Percentiles rank a stretch among this genome's conserved stretches.
These are phyloP conservation scores for Spilarctia lutea DNA, from an alignment of 2,888 invertebrate species.

Conservation along the genomic window DNA sequence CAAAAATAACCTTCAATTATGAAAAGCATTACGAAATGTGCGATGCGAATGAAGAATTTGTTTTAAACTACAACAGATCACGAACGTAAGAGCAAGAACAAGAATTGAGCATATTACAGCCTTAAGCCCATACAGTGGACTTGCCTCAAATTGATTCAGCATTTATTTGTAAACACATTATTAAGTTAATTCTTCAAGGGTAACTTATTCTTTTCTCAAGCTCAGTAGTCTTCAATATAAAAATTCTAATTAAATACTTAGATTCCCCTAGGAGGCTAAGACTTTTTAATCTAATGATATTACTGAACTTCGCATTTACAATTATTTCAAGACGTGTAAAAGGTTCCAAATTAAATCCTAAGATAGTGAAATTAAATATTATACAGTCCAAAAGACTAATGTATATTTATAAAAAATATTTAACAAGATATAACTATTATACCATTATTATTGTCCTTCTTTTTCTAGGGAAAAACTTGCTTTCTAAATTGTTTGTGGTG, in stretches of 20 bases:
- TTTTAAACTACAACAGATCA: not conserved
- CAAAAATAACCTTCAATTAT: not conserved
- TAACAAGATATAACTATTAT: too few species aligned
- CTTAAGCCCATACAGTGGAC: not conserved
- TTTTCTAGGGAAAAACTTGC: too few species aligned
- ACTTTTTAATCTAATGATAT: not conserved
- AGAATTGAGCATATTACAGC: not conserved
- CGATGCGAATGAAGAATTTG: not conserved
- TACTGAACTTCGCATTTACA: not conserved
- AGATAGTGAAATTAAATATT: not conserved
- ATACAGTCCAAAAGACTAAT: not conserved
- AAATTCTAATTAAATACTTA: not conserved
- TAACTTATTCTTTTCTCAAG: not conserved
- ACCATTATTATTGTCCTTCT: too few species aligned
- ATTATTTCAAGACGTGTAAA: not conserved
- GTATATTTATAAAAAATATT: too few species aligned
- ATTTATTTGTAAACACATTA: not conserved
- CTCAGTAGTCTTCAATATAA: not conserved
- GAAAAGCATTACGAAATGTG: not conserved
- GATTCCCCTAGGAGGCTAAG: not conserved
- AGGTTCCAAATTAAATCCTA: not conserved
- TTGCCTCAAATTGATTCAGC: not conserved
- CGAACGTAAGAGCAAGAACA: fast-evolving
- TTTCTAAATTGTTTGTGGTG: too few species aligned
- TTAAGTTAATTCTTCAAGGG: not conserved